Evolutionary conservation across 2,113 vertebrate genomes (phyloP), one percentile per base, ranked within the genome.

Genomic region (Tautogolabrus adspersus): DNA sequence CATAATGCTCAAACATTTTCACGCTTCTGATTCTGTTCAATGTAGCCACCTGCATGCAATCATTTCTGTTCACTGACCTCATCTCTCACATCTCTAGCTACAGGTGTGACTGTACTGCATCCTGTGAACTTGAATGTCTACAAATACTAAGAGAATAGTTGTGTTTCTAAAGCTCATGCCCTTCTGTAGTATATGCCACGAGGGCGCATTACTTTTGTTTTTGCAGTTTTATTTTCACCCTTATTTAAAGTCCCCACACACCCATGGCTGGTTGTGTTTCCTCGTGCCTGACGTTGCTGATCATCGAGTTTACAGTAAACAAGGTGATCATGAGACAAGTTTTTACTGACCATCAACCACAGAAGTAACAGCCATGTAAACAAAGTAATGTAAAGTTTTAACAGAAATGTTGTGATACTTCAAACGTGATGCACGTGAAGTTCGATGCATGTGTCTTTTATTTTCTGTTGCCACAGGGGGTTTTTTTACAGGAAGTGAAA

Each of bases 31-130:
- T 46, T 46, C 38, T 46, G 7, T n/a, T 64, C 37, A 40, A 26
- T 38, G 18, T n/a, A 47, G 2, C 21, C 22, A 42, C 13, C 22
- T 7, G 22, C 16, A 60, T 59, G 11, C 13, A 19, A 38, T 38
- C 11, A 42, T 22, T 38, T 9, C 54, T 55, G 63, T 54, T 30
- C 1, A 6, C 18, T 10, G 47, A 26, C 19, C 16, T 56, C 7
- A 74, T 55, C 23, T 42, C 52, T 69, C 16, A 60, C 5, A 74
- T 55, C 23, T 47, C 46, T 69, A 55, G 66, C n/a, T 13, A 15
- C 11, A 65, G 60, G 30, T 40, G 16, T 8, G 21, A 16, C 58
- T 65, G 26, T 3, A 60, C 15, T 42, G 19, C 10, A 22, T 49
- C 5, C 10, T 40, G 52, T 56, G 37, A 11, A 4, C 8, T n/a